Conservation (phyloP, 2,797 vertebrate genomes). For the Gephyroberyx darwinii region DNA sequence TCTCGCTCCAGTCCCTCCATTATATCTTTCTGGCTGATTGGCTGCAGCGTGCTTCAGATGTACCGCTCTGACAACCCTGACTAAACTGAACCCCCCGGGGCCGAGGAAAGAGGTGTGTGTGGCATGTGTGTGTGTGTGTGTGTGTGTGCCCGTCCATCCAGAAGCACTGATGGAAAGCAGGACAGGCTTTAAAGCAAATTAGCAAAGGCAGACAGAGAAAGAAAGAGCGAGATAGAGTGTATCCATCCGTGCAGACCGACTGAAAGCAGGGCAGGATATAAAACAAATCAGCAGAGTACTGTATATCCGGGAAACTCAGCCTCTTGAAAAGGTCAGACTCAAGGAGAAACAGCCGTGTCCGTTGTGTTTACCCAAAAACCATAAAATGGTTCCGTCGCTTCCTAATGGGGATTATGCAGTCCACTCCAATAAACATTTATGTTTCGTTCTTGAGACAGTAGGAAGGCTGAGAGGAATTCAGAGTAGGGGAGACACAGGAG, state of each 20-base stretch:
- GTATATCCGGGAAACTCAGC: constrained; percentile 39
- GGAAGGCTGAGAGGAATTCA: neutral
- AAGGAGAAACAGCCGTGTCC: constrained; percentile 35
- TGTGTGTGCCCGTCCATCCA: constrained; percentile 12
- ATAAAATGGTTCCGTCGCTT: neutral
- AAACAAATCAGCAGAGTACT: constrained; percentile 14
- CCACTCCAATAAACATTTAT: neutral
- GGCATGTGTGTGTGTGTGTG: neutral
- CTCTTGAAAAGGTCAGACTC: constrained; percentile 42
- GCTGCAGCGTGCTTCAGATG: constrained; percentile 45
- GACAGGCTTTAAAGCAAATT: constrained; percentile 57
- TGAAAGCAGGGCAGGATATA: neutral
- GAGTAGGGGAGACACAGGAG: neutral
- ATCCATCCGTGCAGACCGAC: constrained; percentile 4
- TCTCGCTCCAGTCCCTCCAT: constrained; percentile 40
- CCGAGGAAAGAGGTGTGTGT: constrained; percentile 21
- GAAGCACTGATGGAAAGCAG: constrained; percentile 42
- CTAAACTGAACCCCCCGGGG: constrained; percentile 51
- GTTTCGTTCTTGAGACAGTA: constrained; percentile 7
- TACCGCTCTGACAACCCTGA: constrained; percentile 52
- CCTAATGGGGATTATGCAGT: neutral
- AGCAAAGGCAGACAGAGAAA: constrained; percentile 51
- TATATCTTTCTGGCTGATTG: constrained; percentile 60
- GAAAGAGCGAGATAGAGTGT: constrained; percentile 11
- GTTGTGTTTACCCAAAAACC: constrained; percentile 31